Evolutionary conservation across 2,113 vertebrate genomes (phyloP), one percentile per base, ranked within the genome.

Genomic region (Spea multiplicata): DNA sequence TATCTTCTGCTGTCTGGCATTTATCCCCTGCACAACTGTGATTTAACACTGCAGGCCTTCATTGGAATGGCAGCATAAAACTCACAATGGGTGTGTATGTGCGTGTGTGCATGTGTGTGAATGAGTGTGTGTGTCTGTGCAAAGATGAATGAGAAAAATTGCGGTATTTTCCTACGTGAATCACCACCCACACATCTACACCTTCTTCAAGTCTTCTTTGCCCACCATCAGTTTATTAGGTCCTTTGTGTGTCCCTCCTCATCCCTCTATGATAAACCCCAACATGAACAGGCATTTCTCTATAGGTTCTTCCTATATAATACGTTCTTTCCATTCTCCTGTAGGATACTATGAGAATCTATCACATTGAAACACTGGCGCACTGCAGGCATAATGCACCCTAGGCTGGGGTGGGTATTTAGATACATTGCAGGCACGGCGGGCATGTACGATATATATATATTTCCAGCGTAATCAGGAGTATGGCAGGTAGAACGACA

Each of bases 381-480:
- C 77, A 79, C 77, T 79, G 77, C 77, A 79, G 77, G 77, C 62
- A 79, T 73, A 73, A 79, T 79, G 77, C 77, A 50, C 70, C 69
- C 70, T 62, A 30, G 70, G 62, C 70, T 73, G 70, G 70, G 70
- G 70, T 55, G 49, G 62, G 53, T 55, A 10, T 57, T 14, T 44
- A 59, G 62, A 66, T 79, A 70, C 70, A 79, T 49, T 73, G 70
- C 70, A 79, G 70, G 50, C 69, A 57, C 14, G 45, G 13, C 3
- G 59, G 46, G 57, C n/a, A 68, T 76, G 53, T 76, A n/a, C 44
- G 45, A 8, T 49, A 59, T 13, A 13, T 57, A 13, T 13, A 59
- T 13, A 59, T 30, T 30, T 30, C 30, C 30, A 30, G 30, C 30
- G 30, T 30, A 30, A 30, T 30, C 30, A 30, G 30, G 30, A 30